Evolutionary conservation across 2,113 vertebrate genomes (phyloP).

Genomic region (Polyodon spathula): DNA sequence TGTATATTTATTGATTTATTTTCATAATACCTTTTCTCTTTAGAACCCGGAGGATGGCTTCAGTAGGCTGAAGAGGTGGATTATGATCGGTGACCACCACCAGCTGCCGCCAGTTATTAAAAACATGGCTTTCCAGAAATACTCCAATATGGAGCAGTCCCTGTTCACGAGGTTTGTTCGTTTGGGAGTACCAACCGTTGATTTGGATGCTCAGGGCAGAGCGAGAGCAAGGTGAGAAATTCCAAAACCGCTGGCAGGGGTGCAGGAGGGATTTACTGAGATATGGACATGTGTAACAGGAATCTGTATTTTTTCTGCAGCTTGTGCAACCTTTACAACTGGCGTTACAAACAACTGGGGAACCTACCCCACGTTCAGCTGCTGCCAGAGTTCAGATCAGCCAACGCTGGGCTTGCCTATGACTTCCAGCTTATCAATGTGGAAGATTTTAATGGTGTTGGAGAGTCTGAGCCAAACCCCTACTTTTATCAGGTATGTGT

Average conservation of each 20-base stretch:
- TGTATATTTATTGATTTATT: slow-evolving; percentile 2
- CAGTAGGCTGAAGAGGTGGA: slow-evolving; percentile 94
- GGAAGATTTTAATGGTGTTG: slow-evolving; percentile 93
- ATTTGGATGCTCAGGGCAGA: slow-evolving; percentile 92
- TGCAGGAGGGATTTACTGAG: no score
- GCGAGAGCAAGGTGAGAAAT: slow-evolving; percentile 82
- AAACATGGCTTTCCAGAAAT: slow-evolving; percentile 99
- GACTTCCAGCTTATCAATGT: slow-evolving; percentile 96
- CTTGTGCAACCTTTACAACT: slow-evolving; percentile 95
- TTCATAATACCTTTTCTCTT: slow-evolving; percentile 6
- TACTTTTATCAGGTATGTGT: slow-evolving; percentile 92
- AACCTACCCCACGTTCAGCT: slow-evolving; percentile 93
- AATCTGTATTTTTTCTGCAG: slow-evolving; percentile 43
- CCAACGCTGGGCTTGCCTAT: slow-evolving; percentile 82
- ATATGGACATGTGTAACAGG: no score
- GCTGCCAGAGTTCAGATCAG: slow-evolving; percentile 83
- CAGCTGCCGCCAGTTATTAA: slow-evolving; percentile 97
- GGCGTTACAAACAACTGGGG: slow-evolving; percentile 94
- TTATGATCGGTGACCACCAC: slow-evolving; percentile 98
- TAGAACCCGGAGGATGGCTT: slow-evolving; percentile 95
- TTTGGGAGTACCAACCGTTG: slow-evolving; percentile 89
- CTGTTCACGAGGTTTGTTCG: slow-evolving; percentile 94
- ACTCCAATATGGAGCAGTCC: slow-evolving; percentile 98
- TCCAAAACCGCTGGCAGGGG: no score
- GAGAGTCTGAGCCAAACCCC: slow-evolving; percentile 96